A percentile compares a stretch with the other conserved stretches of the same genome.
Conservation (phyloP, 2,113 vertebrate genomes). For the Microtus richardsoni region DNA sequence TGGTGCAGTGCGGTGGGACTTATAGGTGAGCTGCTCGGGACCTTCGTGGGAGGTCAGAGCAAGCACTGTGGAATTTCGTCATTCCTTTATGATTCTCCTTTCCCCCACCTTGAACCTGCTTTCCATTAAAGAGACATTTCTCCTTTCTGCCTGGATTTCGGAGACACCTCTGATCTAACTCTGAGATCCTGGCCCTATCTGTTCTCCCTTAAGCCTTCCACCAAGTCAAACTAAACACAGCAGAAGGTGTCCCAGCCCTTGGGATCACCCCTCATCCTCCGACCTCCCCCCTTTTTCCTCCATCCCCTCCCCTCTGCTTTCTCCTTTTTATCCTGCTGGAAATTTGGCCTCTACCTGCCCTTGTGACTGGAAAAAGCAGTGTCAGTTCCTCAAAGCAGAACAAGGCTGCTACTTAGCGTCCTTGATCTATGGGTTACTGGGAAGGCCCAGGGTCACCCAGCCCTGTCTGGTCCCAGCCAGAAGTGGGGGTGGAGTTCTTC, state of each 20-base stretch:
- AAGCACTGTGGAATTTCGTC: background rate
- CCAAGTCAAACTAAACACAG: constrained; percentile 47
- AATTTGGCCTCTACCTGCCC: constrained; percentile 71
- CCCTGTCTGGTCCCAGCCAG: background rate
- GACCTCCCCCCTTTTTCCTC: background rate
- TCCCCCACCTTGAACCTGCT: constrained; percentile 43
- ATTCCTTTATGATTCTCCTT: constrained; percentile 37
- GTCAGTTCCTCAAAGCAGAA: constrained; percentile 68
- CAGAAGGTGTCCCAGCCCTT: background rate
- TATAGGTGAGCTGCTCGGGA: background rate
- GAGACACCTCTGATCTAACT: background rate
- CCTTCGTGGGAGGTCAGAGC: background rate
- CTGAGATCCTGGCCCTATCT: constrained; percentile 5
- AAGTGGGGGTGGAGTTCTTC: background rate
- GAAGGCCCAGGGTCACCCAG: background rate
- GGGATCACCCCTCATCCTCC: background rate
- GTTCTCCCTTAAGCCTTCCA: constrained; percentile 45
- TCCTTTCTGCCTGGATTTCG: constrained; percentile 6
- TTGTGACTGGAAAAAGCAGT: constrained; percentile 78
- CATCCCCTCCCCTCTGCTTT: background rate
- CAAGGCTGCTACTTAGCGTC: constrained; percentile 27
- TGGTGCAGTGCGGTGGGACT: background rate
- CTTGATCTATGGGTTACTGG: background rate
- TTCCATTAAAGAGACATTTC: constrained; percentile 62
- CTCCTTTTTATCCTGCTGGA: constrained; percentile 57